Evolutionary conservation across 2,113 vertebrate genomes (phyloP).

Genomic region (Hemibates koningsi): DNA sequence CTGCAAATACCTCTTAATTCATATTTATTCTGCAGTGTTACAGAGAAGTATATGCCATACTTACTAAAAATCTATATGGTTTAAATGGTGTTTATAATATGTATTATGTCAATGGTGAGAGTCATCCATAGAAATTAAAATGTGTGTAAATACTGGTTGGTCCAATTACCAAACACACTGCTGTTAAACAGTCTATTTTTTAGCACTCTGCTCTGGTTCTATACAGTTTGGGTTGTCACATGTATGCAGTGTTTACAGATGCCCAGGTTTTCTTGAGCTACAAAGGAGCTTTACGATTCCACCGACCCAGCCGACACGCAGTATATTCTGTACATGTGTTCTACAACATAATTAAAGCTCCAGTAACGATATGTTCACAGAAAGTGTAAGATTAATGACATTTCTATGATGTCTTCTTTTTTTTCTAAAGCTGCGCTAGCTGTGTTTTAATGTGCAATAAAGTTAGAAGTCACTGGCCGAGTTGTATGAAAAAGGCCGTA

Average conservation of each 20-base stretch:
- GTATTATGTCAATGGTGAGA: background rate
- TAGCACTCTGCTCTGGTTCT: background rate
- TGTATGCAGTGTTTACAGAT: conserved; percentile 1
- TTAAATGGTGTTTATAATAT: background rate
- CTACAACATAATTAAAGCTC: background rate
- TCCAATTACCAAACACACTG: background rate
- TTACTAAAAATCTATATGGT: background rate
- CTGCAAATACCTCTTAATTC: background rate
- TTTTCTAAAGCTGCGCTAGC: background rate
- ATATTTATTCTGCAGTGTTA: background rate
- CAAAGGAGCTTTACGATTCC: conserved; percentile 1
- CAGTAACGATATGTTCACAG: background rate
- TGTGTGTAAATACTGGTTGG: conserved; percentile 10
- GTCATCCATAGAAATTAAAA: background rate
- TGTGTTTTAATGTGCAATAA: conserved; percentile 30
- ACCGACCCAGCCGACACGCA: background rate
- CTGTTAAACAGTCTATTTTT: background rate
- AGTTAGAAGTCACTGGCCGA: background rate
- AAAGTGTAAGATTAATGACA: background rate
- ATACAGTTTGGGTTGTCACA: background rate
- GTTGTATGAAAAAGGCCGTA: background rate
- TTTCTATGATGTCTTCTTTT: background rate
- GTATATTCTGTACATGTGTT: background rate
- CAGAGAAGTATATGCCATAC: background rate
- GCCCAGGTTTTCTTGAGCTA: background rate